Evolutionary conservation across 1,140 invertebrate species (phyloP).

Genomic region (Listronotus oregonensis): DNA sequence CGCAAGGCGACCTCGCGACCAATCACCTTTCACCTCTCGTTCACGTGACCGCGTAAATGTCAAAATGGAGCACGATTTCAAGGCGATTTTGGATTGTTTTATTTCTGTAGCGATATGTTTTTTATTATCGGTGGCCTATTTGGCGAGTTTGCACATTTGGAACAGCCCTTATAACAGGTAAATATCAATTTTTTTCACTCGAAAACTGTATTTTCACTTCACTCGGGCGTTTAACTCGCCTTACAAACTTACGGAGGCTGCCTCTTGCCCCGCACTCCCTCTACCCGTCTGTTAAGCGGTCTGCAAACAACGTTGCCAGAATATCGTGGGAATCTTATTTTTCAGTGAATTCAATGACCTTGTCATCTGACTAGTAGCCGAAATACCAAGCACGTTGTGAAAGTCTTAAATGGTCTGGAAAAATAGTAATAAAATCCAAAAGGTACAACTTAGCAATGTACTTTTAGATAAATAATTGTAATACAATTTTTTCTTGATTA

Average conservation of each 20-base stretch:
- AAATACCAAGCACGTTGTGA: too few relatives aligned
- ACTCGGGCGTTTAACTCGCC: constrained; percentile 1
- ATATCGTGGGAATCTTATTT: constrained; percentile 13
- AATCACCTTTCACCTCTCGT: constrained; percentile 37
- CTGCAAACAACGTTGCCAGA: constrained; percentile 17
- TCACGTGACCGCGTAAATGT: constrained; percentile 55
- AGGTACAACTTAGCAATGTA: background rate
- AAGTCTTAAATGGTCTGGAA: too few relatives aligned
- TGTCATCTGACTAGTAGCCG: too few relatives aligned
- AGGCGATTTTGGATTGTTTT: constrained; percentile 51
- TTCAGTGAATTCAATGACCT: too few relatives aligned
- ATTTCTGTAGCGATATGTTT: constrained; percentile 68
- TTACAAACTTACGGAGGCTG: constrained; percentile 18
- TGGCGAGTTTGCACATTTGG: constrained; percentile 85
- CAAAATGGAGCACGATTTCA: constrained; percentile 56
- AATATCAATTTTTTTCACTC: constrained; percentile 35
- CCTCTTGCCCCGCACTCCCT: constrained; percentile 17
- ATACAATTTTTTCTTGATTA: background rate
- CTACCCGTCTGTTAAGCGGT: constrained; percentile 7
- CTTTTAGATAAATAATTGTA: background rate
- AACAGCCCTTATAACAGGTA: constrained; percentile 73
- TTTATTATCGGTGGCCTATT: constrained; percentile 74
- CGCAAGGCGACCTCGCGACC: constrained; percentile 37
- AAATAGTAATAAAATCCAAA: too few relatives aligned
- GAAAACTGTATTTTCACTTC: constrained; percentile 10